Base-by-base conservation (phyloP, 1,140 invertebrate genomes). In the Temnothorax longispinosus region DNA sequence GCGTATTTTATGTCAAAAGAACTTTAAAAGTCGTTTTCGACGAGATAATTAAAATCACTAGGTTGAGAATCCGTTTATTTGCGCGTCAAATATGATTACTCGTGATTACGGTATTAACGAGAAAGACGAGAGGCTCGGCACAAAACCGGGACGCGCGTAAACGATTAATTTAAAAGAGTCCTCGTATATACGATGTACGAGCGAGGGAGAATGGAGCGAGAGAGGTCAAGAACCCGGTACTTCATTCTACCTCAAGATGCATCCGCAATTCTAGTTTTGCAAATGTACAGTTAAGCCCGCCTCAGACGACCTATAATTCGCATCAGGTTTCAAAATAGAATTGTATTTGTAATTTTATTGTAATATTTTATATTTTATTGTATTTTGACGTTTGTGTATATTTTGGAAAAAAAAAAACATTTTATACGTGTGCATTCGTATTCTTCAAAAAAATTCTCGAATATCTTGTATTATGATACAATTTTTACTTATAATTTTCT, bases 201-300 rank as follows among this genome's bases (percentile, higher is more conserved):
- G 65, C 78, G 67, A 89, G 80, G 85, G 69, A 77, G 86, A 89
- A 67, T 81, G 54, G 58, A 35, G 38, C 80, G 65, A 74, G 75
- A 71, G 80, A 89, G 87, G 90, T 91, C 89, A 91, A 91, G 90
- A 89, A 90, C 87, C 87, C 81, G 72, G 41, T 88, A 91, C 80
- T 78, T 88, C 58, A 62, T 58, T 88, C 44, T 84, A 85, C 50
- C 62, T 90, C 58, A 86, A 87, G 67, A 87, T 74, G 56, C 69
- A 47, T 89, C 56, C 86, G 72, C 67, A 74, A 78, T 76, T 76
- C 41, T 54, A 86, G 74, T 71, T 85, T 87, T 50, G 80, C 75
- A 62, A 87, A 72, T 64, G 41, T 52, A 41, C 5, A 6, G n/a
- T 67, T 47, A 50, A 50, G 21, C 44, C 21, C 44, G 10, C 2